These are phyloP conservation scores for Melanotaenia nigrans DNA, from an alignment of 2,797 vertebrate species.

Conservation along the genomic window DNA sequence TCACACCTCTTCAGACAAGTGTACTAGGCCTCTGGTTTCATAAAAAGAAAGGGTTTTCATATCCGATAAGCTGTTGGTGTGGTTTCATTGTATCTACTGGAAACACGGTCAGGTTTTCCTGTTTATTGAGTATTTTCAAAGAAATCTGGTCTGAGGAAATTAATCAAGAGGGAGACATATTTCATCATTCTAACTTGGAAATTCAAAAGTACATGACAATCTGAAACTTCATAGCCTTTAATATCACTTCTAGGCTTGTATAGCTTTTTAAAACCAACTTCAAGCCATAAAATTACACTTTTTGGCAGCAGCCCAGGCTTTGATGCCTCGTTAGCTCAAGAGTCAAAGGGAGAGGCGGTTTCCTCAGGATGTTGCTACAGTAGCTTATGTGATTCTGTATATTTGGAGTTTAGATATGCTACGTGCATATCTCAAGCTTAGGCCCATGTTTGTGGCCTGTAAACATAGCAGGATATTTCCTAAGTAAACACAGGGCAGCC, in stretches of 20 bases:
- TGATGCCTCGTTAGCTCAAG: constrained; percentile 54
- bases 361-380: constrained; percentile 70
- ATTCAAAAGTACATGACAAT: not conserved
- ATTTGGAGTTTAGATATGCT: constrained; percentile 33
- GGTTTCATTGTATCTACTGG: constrained; percentile 29
- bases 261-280: constrained; percentile 2
- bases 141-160: constrained; percentile 34
- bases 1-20: constrained; percentile 35
- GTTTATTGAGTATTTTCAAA: constrained; percentile 35
- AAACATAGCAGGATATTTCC: constrained; percentile 16
- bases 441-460: constrained; percentile 27
- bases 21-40: constrained; percentile 42
- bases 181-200: not conserved
- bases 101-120: constrained; percentile 36
- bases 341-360: constrained; percentile 57
- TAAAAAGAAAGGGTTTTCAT: constrained; percentile 40
- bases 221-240: not conserved
- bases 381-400: constrained; percentile 39
- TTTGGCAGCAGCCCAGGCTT: constrained; percentile 48
- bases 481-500: not conserved
- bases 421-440: constrained; percentile 24
- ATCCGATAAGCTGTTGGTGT: not conserved
- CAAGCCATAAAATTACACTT: not conserved
- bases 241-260: not conserved
- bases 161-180: not conserved